A percentile compares a stretch with the other conserved stretches of the same genome.
These are phyloP conservation scores for Alethe castanea DNA, from an alignment of 2,113 vertebrate genomes.

Conservation along the genomic window DNA sequence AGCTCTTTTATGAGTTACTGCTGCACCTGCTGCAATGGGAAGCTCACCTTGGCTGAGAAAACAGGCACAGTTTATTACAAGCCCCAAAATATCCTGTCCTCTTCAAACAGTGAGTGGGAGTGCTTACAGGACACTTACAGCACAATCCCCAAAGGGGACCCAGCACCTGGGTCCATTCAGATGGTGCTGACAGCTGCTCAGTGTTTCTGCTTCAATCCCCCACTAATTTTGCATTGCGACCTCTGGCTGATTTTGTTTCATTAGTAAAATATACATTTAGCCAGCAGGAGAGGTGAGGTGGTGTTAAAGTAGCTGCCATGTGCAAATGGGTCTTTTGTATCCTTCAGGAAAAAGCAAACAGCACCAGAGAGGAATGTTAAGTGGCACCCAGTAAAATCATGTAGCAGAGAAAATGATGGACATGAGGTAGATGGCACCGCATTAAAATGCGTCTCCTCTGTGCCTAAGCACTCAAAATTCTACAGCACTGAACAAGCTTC, in stretches of 20 bases:
- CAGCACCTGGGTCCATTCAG: not conserved
- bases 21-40: not conserved
- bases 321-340: not conserved
- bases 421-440: not conserved
- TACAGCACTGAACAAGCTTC: not conserved
- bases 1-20: not conserved
- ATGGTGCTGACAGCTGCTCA: not conserved
- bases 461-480: not conserved
- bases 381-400: not conserved
- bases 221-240: accelerated
- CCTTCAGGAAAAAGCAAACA: not conserved
- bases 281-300: accelerated
- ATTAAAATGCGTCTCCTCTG: not conserved
- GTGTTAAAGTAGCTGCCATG: not conserved
- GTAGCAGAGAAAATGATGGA: not conserved
- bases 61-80: not conserved
- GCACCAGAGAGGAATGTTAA: not conserved
- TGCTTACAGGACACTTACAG: not conserved
- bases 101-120: accelerated
- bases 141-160: not conserved
- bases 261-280: not conserved
- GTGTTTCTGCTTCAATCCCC: not conserved
- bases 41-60: not conserved
- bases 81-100: not conserved
- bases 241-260: not conserved